Base-by-base conservation (phyloP, 1,140 invertebrate species). In the Drusus annulatus region DNA sequence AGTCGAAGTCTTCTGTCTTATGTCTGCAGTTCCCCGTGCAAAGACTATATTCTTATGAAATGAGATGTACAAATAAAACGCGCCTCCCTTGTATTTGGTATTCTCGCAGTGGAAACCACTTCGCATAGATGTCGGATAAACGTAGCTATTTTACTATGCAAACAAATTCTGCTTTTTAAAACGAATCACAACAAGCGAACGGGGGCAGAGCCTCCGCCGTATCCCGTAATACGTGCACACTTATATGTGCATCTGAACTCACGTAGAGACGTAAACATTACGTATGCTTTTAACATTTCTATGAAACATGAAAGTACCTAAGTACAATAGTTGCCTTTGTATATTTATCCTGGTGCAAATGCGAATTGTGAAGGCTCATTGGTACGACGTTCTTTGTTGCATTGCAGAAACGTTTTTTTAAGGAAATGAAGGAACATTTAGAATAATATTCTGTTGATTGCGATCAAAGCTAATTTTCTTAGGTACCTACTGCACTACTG, bases 91-190 rank as follows among this genome's bases (percentile, higher is more conserved):
- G 62, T 31, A 68, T 68, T 36, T 36, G 63, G 28, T 68, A 68
- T 36, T 68, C 63, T 36, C 23, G n/a, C 8, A 68, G 63, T 36
- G 25, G 68, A 71, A 71, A 71, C 68, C 68, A 71, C 68, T 71
- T 71, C 68, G 68, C 68, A 51, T 71, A 71, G 56, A 75, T 56
- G 73, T 75, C 28, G 45, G 73, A 62, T 75, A 75, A 75, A 75
- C 56, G 56, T 58, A 75, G 4, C 56, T 62, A 75, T 36, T 75
- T 75, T 31, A 75, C 28, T 75, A 58, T 45, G 54, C 73, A 63
- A 62, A 58, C 73, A 75, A 76, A 76, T 76, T 62, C 31, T 62
- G 56, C 56, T 76, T 76, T 28, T 76, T 76, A 62, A 62, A 76
- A 76, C 56, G 60, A 76, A 76, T 76, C 74, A 76, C 62, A 76